Evolutionary conservation across 1,140 invertebrate genomes (phyloP).

Genomic region (Delia radicum): DNA sequence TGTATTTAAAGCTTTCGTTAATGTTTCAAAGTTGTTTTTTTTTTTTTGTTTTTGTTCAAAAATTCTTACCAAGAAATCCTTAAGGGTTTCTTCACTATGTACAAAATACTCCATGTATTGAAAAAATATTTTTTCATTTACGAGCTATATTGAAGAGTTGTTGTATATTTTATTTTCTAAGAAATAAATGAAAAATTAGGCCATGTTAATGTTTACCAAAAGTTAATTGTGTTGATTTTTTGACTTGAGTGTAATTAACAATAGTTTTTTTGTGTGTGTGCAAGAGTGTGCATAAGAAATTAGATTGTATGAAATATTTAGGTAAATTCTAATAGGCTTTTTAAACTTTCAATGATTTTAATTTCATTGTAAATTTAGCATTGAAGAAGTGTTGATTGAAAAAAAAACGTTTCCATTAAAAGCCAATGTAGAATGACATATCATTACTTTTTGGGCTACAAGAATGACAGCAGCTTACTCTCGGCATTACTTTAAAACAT

Average conservation of each 20-base stretch:
- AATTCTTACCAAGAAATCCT: neutral
- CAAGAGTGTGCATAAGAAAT: no score
- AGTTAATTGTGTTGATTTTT: conserved; percentile 22
- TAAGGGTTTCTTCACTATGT: neutral
- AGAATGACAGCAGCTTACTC: no score
- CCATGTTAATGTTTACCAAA: conserved; percentile 17
- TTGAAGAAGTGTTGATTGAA: no score
- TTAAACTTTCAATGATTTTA: no score
- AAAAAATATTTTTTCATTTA: neutral
- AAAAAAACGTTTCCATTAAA: no score
- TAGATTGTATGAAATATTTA: no score
- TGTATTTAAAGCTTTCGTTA: neutral
- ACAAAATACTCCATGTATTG: neutral
- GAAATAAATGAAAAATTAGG: no score
- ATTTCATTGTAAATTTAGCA: no score
- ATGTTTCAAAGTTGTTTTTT: neutral
- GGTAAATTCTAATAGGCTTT: no score
- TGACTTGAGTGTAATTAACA: neutral
- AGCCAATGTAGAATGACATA: no score
- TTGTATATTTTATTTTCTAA: neutral
- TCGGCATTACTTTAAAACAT: no score
- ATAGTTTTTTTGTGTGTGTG: neutral
- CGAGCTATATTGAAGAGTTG: neutral
- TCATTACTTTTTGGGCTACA: no score
- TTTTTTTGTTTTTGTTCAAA: neutral